These are phyloP conservation scores for Buathra laborator DNA, from an alignment of 2,888 invertebrate species.

Conservation along the genomic window DNA sequence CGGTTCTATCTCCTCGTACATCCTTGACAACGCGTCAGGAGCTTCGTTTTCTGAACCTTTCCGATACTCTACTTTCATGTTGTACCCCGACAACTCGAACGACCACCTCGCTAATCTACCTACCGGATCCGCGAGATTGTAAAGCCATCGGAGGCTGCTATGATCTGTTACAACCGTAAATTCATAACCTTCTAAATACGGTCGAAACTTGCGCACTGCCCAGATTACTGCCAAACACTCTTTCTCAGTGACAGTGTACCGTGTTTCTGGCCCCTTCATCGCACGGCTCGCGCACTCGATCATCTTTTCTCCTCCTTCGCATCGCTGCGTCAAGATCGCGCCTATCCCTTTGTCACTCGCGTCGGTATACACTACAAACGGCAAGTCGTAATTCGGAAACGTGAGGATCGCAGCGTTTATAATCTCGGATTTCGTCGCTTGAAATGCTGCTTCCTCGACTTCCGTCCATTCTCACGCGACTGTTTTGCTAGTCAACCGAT, in stretches of 20 bases:
- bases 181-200: not conserved
- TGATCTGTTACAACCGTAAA: not conserved
- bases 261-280: not conserved
- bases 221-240: not conserved
- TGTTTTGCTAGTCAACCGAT: not conserved
- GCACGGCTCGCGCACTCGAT: not conserved
- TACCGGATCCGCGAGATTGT: not conserved
- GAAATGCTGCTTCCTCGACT: not conserved
- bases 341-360: not conserved
- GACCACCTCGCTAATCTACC: constrained; percentile 21
- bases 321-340: not conserved
- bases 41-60: constrained; percentile 33
- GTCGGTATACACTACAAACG: not conserved
- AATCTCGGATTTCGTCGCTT: not conserved
- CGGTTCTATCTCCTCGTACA: not conserved
- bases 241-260: not conserved
- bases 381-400: not conserved
- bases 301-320: not conserved
- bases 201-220: not conserved
- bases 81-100: constrained; percentile 47
- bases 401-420: not conserved
- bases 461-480: not conserved
- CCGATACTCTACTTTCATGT: constrained; percentile 6
- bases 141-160: not conserved
- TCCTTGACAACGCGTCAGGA: not conserved